phyloP scores from a whole-genome alignment of 2,888 invertebrate species.

The Megalurothrips usitatus region DNA sequence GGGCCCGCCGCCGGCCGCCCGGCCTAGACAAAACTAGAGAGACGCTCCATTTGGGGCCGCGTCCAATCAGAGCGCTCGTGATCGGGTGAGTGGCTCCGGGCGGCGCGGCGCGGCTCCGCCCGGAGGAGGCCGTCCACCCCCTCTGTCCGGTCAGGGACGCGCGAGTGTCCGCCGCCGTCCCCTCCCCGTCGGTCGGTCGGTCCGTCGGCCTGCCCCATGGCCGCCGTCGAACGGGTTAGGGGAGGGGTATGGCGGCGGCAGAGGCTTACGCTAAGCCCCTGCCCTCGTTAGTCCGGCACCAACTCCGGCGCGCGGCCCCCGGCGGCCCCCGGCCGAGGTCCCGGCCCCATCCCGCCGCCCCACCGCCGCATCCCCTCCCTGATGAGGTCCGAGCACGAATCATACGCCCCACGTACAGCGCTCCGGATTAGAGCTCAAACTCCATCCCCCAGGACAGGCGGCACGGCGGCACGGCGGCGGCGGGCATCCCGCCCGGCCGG shows the following conservation, averaged over 20 bases:
- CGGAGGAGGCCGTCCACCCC: background rate
- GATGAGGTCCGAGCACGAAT: conserved; percentile 20
- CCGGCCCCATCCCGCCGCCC: background rate
- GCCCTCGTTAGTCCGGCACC: conserved; percentile 19
- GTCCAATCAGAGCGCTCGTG: background rate
- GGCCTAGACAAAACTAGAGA: conserved; percentile 14
- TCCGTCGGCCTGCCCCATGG: background rate
- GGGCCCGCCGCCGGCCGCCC: too few relatives aligned
- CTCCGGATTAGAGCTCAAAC: conserved; percentile 22
- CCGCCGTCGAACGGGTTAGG: background rate
- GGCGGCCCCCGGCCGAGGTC: too few relatives aligned
- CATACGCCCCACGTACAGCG: conserved; percentile 21
- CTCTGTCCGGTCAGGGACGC: background rate
- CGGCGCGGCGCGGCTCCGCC: background rate
- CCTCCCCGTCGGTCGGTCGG: too few relatives aligned
- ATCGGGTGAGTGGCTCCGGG: background rate
- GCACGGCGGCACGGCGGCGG: background rate
- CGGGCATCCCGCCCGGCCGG: background rate
- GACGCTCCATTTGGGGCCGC: background rate
- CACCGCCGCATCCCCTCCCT: background rate
- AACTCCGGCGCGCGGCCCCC: background rate
- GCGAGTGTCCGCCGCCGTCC: too few relatives aligned
- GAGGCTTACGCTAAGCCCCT: conserved; percentile 17
- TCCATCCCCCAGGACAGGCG: background rate
- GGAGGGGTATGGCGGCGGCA: background rate